Base-by-base conservation (phyloP, 2,888 invertebrate genomes). In the Xestia xanthographa region DNA sequence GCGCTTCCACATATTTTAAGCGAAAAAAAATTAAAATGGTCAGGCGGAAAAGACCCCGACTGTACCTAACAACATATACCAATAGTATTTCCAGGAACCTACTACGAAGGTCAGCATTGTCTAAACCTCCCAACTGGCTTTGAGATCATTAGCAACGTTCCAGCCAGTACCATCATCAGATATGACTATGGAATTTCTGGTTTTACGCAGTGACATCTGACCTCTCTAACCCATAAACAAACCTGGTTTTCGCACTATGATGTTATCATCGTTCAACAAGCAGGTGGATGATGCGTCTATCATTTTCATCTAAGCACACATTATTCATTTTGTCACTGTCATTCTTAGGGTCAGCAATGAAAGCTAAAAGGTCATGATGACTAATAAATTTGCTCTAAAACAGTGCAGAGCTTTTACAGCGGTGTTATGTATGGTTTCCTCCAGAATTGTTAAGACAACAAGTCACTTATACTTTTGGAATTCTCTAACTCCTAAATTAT, bases 241-340 rank as follows among this genome's bases (percentile, higher is more conserved):
- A 80, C 81, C 84, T 68, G 72, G 82, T 82, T 83, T 83, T 83
- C 56, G 45, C 83, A 63, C 82, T 75, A 80, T 14, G 82, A 84
- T 80, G 1, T 60, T 84, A 82, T 84, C 82, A 53, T 8, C 38
- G 17, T 63, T 26, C 8, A 60, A 34, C 29, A 43, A 66, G 65
- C 82, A 81, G 65, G 70, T 71, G 53, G 50, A 68, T 65, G 72
- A 70, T 60, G 45, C 8, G 48, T 76, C 38, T 79, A 82, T 79
- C 66, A 45, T 79, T 70, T 68, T 53, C 72, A 80, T 83, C 80
- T 66, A 38, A n/a, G 60, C n/a, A 20, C 41, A 2, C 48, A 41
- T 48, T 9, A 66, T 66, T 68, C 4, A 67, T 73, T 48, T 66
- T 62, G 43, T 38, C n/a, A 9, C 5, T 41, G 66, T 41, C 0